phyloP scores from a whole-genome alignment of 2,113 vertebrate species.

The Ahaetulla prasina region DNA sequence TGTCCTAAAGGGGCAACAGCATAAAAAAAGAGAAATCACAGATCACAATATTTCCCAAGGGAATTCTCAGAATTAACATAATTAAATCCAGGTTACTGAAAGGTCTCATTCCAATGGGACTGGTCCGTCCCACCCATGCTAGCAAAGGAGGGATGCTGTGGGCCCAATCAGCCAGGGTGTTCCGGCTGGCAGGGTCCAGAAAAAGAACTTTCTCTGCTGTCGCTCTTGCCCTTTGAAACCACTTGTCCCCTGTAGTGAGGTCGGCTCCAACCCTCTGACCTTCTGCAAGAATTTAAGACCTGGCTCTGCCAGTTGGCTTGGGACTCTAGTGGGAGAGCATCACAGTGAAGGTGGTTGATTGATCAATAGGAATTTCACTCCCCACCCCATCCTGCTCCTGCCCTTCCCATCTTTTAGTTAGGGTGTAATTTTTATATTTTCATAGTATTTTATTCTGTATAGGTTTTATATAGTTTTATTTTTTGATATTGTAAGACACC shows the following conservation, averaged over 20 bases:
- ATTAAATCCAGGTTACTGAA: neutral
- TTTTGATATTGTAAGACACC: neutral
- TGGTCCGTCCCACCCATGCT: neutral
- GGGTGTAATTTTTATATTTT: neutral
- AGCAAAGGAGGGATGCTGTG: neutral
- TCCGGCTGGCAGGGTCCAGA: neutral
- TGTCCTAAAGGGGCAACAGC: neutral
- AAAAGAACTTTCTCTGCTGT: neutral
- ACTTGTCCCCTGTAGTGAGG: neutral
- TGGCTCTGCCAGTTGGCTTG: neutral
- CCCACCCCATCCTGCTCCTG: neutral
- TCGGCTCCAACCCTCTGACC: neutral
- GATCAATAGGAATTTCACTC: neutral
- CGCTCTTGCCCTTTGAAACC: neutral
- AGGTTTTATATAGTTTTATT: neutral
- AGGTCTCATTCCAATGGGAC: neutral
- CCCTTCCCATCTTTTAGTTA: neutral
- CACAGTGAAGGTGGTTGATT: neutral
- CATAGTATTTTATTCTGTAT: neutral
- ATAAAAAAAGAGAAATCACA: neutral
- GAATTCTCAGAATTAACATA: neutral
- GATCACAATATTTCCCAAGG: neutral
- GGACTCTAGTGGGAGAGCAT: neutral
- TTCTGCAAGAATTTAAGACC: neutral
- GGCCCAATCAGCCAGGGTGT: neutral